Base-by-base conservation (phyloP, 1,140 invertebrate species). In the Bathynomus jamesi region DNA sequence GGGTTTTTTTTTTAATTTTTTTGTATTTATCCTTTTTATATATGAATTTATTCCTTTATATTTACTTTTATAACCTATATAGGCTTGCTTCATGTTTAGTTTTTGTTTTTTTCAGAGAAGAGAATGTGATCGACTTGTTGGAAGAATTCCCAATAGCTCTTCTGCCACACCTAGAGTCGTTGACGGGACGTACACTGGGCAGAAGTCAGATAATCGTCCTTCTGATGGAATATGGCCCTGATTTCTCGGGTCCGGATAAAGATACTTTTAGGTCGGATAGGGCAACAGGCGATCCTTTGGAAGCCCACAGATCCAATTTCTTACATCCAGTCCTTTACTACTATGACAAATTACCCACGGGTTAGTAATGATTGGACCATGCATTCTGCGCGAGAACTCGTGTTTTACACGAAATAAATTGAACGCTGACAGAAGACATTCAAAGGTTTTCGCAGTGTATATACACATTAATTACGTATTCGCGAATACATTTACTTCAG, bases 261-360 rank as follows among this genome's bases (percentile, higher is more conserved):
- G 84, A 85, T 76, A 81, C 83, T 25, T 85, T 85, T 78, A 77
- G 82, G 28, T n/a, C 73, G 5, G 80, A 83, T 71, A 73, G 84
- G n/a, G 83, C 83, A 3, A 82, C 79, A n/a, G 82, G 81, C 4
- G 81, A 83, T 60, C 80, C 82, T 13, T 73, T 79, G 3, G 81
- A 83, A 64, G 84, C 83, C 13, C 81, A 84, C 71, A 68, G 78
- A 8, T 85, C 83, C 25, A 85, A 85, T 79, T 85, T 85, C 70
- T 79, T 85, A 3, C 84, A 85, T 78, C 84, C 84, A 10, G 82
- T 83, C 3, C 76, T 85, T 24, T 85, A 84, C 76, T 83, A 81
- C 73, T 85, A 82, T 74, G 76, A 80, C 4, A 76, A 66, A 11
- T 64, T 83, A 30, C 83, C 83, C 10, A 81, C 80, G 80, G 81